Base-by-base conservation (phyloP, 2,797 vertebrate genomes). In the Sebastolobus altivelis region DNA sequence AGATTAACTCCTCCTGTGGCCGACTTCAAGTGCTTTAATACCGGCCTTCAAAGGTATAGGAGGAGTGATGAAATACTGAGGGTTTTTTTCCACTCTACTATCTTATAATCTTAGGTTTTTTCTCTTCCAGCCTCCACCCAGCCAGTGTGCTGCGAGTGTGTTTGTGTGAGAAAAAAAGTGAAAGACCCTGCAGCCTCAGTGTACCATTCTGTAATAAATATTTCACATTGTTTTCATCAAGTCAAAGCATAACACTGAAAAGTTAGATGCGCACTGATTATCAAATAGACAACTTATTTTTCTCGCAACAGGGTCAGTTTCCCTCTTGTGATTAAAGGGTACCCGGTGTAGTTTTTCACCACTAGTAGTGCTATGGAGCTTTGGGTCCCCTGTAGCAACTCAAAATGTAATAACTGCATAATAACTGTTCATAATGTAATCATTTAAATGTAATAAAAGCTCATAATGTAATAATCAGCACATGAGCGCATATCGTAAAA, bases 1-100 rank as follows among this genome's bases (percentile, higher is more conserved):
- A 92, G 89, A 93, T 91, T 79, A 91, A 75, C 86, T 80, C 77
- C 70, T 81, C 87, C 75, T 55, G 72, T 65, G 75, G 81, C 77
- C 73, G 79, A 82, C 71, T 59, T 83, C 52, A 68, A 66, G 74
- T 22, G 3, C 65, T 75, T 78, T 84, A 85, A 83, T 79, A 82
- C 70, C 12, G 60, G 33, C 65, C 75, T 82, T 82, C 71, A 77
- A 75, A 82, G 74, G 68, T 73, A 65, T 29, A 43, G 49, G 22
- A 87, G 59, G 76, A 81, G 55, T 55, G 67, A 89, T 83, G 76
- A 79, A 83, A 82, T 69, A 46, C 22, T 20, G 63, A 46, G 43
- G 18, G 43, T 40, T 52, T 8, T 55, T 2, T 8, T n/a, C 6
- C 29, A 4, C 31, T 49, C 61, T 14, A 6, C 79, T 85, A 77